A percentile compares a stretch with the other conserved stretches of the same genome.
Conservation (phyloP, 2,888 invertebrate species). For the Neria commutata region DNA sequence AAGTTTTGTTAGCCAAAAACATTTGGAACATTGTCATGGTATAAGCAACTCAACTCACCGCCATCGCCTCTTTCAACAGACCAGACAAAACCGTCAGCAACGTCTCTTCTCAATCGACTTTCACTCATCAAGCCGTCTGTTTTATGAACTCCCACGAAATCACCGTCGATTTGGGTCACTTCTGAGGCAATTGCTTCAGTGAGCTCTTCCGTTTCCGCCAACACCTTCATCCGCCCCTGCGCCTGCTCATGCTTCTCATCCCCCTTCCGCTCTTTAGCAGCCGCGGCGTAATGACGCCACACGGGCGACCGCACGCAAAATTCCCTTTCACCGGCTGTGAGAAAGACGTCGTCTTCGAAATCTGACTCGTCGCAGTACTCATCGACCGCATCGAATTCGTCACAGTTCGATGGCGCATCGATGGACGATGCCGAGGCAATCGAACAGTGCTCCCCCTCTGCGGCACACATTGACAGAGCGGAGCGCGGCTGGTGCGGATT, state of each 20-base stretch:
- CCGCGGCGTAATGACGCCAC: too few species aligned
- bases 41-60: too few species aligned
- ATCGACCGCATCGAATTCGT: slow-evolving; percentile 19
- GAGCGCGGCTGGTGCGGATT: slow-evolving; percentile 9
- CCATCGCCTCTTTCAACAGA: too few species aligned
- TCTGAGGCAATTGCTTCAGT: neutral
- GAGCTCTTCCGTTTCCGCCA: neutral
- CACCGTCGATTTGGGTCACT: neutral
- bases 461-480: slow-evolving; percentile 26
- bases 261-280: too few species aligned
- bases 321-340: slow-evolving; percentile 24
- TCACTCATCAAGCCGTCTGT: too few species aligned
- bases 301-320: slow-evolving; percentile 19
- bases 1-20: too few species aligned
- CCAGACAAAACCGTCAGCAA: too few species aligned
- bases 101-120: too few species aligned
- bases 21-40: too few species aligned
- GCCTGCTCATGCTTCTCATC: too few species aligned
- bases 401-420: slow-evolving; percentile 22
- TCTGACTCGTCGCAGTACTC: slow-evolving; percentile 11
- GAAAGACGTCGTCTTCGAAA: slow-evolving; percentile 9
- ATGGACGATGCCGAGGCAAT: neutral
- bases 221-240: too few species aligned
- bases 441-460: slow-evolving; percentile 13
- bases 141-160: neutral